A percentile compares a stretch with the other conserved stretches of the same genome.
Conservation (phyloP, 2,113 vertebrate species). For the Sylvietta virens region DNA sequence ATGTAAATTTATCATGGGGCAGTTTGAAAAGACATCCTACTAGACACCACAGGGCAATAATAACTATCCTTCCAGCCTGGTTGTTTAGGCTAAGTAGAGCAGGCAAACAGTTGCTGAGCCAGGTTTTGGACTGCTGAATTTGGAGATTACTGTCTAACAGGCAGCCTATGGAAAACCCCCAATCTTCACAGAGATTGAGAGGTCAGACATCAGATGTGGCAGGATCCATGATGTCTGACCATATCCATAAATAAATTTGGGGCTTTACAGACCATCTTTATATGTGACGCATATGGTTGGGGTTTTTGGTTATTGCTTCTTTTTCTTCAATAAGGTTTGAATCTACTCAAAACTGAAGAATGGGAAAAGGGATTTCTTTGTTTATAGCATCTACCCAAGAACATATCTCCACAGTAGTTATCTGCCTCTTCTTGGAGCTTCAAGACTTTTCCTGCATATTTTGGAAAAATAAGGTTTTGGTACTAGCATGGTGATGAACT, state of each 20-base stretch:
- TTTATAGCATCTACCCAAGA: neutral
- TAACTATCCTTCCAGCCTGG: neutral
- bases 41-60: neutral
- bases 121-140: neutral
- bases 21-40: neutral
- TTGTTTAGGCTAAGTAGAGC: neutral
- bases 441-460: neutral
- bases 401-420: neutral
- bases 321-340: neutral
- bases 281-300: fast-evolving
- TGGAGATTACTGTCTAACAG: neutral
- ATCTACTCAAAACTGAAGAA: neutral
- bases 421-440: neutral
- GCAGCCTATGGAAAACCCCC: neutral
- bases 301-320: neutral
- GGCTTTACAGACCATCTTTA: neutral
- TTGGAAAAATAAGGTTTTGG: neutral
- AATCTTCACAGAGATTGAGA: neutral
- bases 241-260: neutral
- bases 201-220: neutral
- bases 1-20: neutral
- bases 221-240: neutral
- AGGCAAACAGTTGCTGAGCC: neutral
- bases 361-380: neutral
- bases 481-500: neutral